These are phyloP conservation scores for Neoarius graeffei DNA, from an alignment of 2,113 vertebrate species.

Conservation along the genomic window DNA sequence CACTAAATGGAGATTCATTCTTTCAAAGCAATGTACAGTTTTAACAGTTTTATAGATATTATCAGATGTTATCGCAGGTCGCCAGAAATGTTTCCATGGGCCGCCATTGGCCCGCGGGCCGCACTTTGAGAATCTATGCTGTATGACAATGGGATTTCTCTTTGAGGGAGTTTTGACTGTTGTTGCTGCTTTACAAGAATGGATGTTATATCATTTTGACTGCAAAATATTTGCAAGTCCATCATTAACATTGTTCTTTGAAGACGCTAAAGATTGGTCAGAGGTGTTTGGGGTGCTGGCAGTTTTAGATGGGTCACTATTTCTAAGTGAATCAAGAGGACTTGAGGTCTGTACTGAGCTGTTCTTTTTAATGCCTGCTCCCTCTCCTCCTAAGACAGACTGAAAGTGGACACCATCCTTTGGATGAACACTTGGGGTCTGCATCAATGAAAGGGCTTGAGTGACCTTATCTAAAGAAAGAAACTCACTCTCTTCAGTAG, in stretches of 20 bases:
- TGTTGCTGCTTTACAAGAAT: conserved; percentile 32
- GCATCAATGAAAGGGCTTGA: conserved; percentile 18
- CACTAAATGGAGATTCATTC: too few species aligned
- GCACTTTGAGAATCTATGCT: too few species aligned
- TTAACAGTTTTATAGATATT: too few species aligned
- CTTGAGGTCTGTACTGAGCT: background rate
- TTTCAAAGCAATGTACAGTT: too few species aligned
- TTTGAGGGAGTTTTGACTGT: background rate
- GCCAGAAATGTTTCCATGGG: too few species aligned
- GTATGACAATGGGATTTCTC: conserved; percentile 28
- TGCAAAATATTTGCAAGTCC: conserved; percentile 3
- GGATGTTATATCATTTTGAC: conserved; percentile 38
- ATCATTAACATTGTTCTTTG: background rate
- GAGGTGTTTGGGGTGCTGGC: background rate
- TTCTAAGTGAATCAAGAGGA: background rate
- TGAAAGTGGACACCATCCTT: background rate
- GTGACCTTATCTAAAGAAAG: conserved; percentile 12
- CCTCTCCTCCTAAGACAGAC: background rate
- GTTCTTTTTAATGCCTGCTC: background rate
- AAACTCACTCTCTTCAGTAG: conserved; percentile 2
- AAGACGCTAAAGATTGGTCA: too few species aligned
- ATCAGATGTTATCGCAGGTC: too few species aligned
- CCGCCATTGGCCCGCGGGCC: too few species aligned
- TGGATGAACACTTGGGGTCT: background rate
- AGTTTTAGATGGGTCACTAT: background rate